These are phyloP conservation scores for Drosophila cardini DNA, from an alignment of 1,140 invertebrate species.

Conservation along the genomic window DNA sequence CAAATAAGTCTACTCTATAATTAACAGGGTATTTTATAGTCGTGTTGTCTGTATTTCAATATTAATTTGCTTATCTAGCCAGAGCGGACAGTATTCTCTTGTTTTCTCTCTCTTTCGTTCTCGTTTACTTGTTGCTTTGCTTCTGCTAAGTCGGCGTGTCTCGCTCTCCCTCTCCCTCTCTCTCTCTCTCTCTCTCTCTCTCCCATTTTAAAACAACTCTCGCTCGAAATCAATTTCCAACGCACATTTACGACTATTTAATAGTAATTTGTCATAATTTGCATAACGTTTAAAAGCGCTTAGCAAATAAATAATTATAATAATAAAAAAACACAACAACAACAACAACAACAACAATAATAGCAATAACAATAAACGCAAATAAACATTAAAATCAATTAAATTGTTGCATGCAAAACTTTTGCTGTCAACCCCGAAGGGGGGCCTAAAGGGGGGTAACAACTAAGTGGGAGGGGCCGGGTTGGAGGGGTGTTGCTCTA, in stretches of 20 bases:
- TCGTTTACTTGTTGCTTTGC: background rate
- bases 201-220: constrained; percentile 3
- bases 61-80: background rate
- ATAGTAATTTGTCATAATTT: constrained; percentile 81
- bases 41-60: background rate
- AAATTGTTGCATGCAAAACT: constrained; percentile 63
- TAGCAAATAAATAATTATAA: constrained; percentile 57
- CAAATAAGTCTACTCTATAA: no score
- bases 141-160: no score
- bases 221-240: constrained; percentile 64
- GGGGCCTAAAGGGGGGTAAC: background rate
- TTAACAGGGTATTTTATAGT: background rate
- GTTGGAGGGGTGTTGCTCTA: background rate
- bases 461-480: background rate
- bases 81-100: background rate
- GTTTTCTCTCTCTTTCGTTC: background rate
- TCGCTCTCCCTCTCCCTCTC: background rate
- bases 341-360: constrained; percentile 21
- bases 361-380: constrained; percentile 21
- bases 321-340: constrained; percentile 22
- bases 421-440: constrained; percentile 12
- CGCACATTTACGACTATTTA: constrained; percentile 69
- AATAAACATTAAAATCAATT: constrained; percentile 69
- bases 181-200: background rate
- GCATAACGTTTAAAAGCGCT: constrained; percentile 76